Evolutionary conservation across 2,797 vertebrate genomes (phyloP).

Genomic region (Acanthiza pusilla): DNA sequence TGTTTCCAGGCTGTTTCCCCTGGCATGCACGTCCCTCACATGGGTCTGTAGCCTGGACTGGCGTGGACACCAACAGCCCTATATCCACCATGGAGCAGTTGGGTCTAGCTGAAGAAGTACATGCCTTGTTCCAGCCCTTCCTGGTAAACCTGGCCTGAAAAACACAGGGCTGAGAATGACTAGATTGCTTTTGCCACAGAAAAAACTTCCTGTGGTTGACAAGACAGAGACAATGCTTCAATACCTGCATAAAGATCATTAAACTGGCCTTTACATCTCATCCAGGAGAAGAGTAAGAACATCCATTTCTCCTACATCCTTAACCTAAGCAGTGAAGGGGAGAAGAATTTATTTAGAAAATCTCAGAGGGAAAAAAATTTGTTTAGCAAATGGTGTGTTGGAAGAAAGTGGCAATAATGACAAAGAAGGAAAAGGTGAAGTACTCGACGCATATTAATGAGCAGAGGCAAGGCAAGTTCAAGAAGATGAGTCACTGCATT

Average conservation of each 20-base stretch:
- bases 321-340: neutral
- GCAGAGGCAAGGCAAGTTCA: neutral
- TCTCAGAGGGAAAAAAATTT: neutral
- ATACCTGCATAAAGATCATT: neutral
- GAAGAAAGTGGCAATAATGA: neutral
- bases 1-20: neutral
- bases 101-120: neutral
- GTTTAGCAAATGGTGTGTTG: neutral
- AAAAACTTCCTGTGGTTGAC: accelerated
- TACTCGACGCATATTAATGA: neutral
- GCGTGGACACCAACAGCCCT: neutral
- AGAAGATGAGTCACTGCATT: slow-evolving; percentile 10
- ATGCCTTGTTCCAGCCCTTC: neutral
- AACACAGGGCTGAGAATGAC: neutral
- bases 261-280: neutral
- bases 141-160: neutral
- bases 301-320: neutral
- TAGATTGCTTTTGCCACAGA: neutral
- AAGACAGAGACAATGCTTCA: neutral
- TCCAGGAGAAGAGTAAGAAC: neutral
- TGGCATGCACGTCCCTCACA: accelerated
- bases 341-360: neutral
- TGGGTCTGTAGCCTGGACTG: accelerated
- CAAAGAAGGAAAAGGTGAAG: neutral
- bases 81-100: neutral